Evolutionary conservation across 2,113 vertebrate species (phyloP).

Genomic region (Romanogobio albipinnatus): DNA sequence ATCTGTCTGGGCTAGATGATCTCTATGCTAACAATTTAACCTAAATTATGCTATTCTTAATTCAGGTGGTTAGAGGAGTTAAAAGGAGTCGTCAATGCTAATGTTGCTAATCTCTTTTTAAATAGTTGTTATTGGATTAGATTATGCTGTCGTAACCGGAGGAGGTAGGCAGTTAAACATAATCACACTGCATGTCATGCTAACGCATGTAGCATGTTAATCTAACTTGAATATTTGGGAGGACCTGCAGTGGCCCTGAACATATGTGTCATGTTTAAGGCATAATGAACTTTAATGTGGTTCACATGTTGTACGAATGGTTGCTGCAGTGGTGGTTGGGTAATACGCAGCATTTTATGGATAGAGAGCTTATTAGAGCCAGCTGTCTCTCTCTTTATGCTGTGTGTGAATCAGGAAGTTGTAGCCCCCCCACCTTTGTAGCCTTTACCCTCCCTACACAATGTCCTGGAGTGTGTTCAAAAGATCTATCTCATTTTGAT

Average conservation of each 20-base stretch:
- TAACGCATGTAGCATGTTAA: not conserved
- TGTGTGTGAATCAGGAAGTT: conserved; percentile 62
- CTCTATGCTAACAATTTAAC: conserved; percentile 12
- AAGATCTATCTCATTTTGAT: not conserved
- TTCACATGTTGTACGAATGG: conserved; percentile 62
- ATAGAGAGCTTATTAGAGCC: conserved; percentile 68
- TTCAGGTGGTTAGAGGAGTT: not conserved
- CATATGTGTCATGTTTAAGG: conserved; percentile 42
- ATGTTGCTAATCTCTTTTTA: conserved; percentile 20
- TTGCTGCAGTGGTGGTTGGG: conserved; percentile 61
- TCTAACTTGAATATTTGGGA: not conserved
- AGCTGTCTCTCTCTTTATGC: conserved; percentile 63
- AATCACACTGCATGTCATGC: conserved; percentile 21
- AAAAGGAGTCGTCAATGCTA: not conserved
- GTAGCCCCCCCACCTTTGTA: conserved; percentile 25
- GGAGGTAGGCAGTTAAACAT: not conserved
- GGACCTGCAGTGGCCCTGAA: conserved; percentile 53
- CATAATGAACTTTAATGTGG: conserved; percentile 63
- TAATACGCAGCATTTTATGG: conserved; percentile 66
- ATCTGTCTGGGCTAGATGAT: not conserved
- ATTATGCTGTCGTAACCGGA: not conserved
- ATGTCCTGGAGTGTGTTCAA: conserved; percentile 18
- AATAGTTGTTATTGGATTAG: conserved; percentile 26
- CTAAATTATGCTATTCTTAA: not conserved
- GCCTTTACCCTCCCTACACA: not conserved